Percentiles rank a stretch among this genome's conserved stretches.
These are phyloP conservation scores for Pheosia tremula DNA, from an alignment of 2,888 invertebrate genomes.

Conservation along the genomic window DNA sequence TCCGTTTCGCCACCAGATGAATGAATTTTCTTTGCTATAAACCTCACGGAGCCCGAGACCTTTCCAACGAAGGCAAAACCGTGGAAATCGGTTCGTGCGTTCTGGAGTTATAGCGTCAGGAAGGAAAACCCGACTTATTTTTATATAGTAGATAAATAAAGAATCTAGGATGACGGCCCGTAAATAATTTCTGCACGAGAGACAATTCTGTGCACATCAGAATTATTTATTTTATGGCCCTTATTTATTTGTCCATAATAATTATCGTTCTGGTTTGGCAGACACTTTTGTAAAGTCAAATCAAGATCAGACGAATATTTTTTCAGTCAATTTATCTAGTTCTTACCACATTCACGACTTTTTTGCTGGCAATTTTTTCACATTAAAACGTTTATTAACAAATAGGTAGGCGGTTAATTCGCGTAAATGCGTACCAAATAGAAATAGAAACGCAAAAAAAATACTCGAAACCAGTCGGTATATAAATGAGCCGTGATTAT, in stretches of 20 bases:
- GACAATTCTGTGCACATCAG: no score
- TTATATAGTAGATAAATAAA: no score
- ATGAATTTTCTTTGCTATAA: no score
- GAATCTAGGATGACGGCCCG: no score
- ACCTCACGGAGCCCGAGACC: no score
- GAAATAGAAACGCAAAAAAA: constrained; percentile 57
- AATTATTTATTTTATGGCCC: not conserved
- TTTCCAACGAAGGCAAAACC: no score
- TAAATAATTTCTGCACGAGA: no score
- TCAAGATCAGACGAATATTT: constrained; percentile 1
- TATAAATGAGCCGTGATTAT: constrained; percentile 55
- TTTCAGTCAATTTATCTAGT: not conserved
- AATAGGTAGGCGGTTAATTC: constrained; percentile 39
- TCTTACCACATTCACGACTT: not conserved
- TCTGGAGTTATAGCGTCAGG: no score
- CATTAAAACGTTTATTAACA: constrained; percentile 1
- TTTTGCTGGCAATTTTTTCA: constrained; percentile 20
- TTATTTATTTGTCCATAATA: not conserved
- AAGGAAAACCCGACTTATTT: no score
- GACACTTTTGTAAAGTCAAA: not conserved
- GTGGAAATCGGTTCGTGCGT: no score
- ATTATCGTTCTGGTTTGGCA: not conserved
- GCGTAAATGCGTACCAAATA: constrained; percentile 58
- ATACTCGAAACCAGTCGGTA: constrained; percentile 57
- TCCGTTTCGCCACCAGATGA: no score